Evolutionary conservation across 2,113 vertebrate species (phyloP), one percentile per base, ranked within the genome.

Genomic region (Trogon melanurus): DNA sequence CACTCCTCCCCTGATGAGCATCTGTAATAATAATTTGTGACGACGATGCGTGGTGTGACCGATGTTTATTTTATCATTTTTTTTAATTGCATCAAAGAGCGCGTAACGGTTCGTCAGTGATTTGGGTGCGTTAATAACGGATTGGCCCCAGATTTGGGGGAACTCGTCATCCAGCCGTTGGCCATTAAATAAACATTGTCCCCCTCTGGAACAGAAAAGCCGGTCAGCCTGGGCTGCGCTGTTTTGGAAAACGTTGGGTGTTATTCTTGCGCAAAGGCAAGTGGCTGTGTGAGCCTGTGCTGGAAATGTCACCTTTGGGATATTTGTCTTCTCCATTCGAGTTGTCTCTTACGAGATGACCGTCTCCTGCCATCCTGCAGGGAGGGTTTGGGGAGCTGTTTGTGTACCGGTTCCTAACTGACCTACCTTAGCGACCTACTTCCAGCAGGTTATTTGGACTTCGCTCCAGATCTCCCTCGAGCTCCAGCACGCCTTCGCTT

Each of bases 31-130:
- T 14, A 3, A 6, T 30, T 47, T 34, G 47, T 36, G 80, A 3
- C 67, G 69, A 60, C 20, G 41, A 0, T 9, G 11, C 6, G 3
- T 18, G 48, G 9, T 47, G 47, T 22, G 60, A 50, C 3, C 13
- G 3, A 0, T 23, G 44, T 5, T 15, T 16, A 18, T 47, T 47
- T 47, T 47, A 25, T 4, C 21, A n/a, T 29, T 19, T 12, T 12
- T 17, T 54, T 41, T 7, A 1, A 10, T 34, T 69, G 56, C 21
- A 36, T n/a, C n/a, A 11, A 38, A 47, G 54, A 29, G 48, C 4
- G 19, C 19, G 3, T 15, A 32, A n/a, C 18, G 19, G 7, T 25
- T 41, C 16, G 12, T 38, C 22, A 14, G 0, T 17, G 4, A 22
- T 61, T 76, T 45, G 73, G 29, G 54, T 9, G 56, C 12, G 13